Base-by-base conservation (phyloP, 2,113 vertebrate species). In the Atlantisia rogersi region DNA sequence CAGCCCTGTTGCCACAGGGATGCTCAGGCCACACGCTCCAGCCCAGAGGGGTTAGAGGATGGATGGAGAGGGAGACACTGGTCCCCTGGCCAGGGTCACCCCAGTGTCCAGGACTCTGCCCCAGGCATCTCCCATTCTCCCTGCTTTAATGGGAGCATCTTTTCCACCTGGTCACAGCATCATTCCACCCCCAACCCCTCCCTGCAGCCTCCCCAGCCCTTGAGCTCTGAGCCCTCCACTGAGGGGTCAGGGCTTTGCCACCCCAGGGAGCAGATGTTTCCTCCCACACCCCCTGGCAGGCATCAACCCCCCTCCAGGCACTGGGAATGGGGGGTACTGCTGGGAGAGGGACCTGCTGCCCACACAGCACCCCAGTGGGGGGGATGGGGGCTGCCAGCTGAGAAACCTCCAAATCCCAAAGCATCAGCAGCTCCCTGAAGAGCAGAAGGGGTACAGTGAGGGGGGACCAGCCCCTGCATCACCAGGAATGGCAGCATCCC, bases 401-500 rank as follows among this genome's bases (percentile, higher is more conserved):
- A 21, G 42, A 29, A 80, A 19, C 25, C 68, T 55, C 65, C 9
- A 31, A 50, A 21, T 19, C 46, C 37, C 65, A 59, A 59, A 62
- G 25, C 29, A 4, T 1, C 0, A 2, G 37, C 50, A 56, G 15
- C 4, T 79, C 65, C 39, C 39, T 13, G 5, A 35, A 79, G 9
- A 26, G 77, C n/a, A 81, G 21, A 39, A 69, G 18, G 7, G 32
- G 8, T 39, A 39, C 22, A 53, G 40, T 39, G 18, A 93, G 12
- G 44, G 44, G 10, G 21, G 10, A 12, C 32, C 1, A 1, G 65
- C 4, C 25, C 18, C 40, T 11, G 19, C n/a, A 55, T 7, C 6
- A 0, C 12, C 17, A 55, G 77, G 39, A 55, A 32, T n/a, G 1
- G 0, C 64, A 26, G 46, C 10, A 18, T 42, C 29, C 6, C 12